phyloP scores from a whole-genome alignment of 2,888 invertebrate species.

The Acanthopleura granulata region DNA sequence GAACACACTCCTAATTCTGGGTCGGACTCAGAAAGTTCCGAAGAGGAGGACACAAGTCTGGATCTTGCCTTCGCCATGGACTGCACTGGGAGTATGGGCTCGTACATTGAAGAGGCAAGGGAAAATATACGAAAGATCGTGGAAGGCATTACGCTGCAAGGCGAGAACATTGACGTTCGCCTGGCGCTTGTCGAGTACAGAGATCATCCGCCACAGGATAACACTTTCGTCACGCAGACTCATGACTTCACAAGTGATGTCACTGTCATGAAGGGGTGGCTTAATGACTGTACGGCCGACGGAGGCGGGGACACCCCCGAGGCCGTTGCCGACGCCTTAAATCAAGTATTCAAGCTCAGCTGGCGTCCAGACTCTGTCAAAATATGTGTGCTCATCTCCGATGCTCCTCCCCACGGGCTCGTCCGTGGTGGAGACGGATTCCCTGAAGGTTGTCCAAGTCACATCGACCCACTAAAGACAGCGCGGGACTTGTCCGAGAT shows the following conservation, averaged over 20 bases:
- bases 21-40: background rate
- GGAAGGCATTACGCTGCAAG: slow-evolving; percentile 57
- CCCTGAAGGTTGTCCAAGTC: slow-evolving; percentile 59
- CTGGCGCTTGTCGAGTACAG: slow-evolving; percentile 63
- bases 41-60: slow-evolving; percentile 33
- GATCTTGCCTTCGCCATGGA: slow-evolving; percentile 66
- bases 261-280: slow-evolving; percentile 54
- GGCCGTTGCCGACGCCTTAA: slow-evolving; percentile 62
- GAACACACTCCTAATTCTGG: no score
- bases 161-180: slow-evolving; percentile 56
- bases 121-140: slow-evolving; percentile 58
- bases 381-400: slow-evolving; percentile 59
- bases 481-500: slow-evolving; percentile 54
- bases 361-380: slow-evolving; percentile 61
- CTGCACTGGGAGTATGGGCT: slow-evolving; percentile 63
- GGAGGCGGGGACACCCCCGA: slow-evolving; percentile 64
- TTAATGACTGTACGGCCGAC: slow-evolving; percentile 47
- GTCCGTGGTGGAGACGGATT: slow-evolving; percentile 43
- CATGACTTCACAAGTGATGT: slow-evolving; percentile 61
- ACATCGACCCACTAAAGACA: slow-evolving; percentile 58
- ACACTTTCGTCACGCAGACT: slow-evolving; percentile 53
- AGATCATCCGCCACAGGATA: slow-evolving; percentile 63
- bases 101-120: slow-evolving; percentile 55
- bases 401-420: slow-evolving; percentile 65
- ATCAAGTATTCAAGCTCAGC: slow-evolving; percentile 34